phyloP scores from a whole-genome alignment of 1,140 invertebrate genomes.

The Hycleus cichorii region DNA sequence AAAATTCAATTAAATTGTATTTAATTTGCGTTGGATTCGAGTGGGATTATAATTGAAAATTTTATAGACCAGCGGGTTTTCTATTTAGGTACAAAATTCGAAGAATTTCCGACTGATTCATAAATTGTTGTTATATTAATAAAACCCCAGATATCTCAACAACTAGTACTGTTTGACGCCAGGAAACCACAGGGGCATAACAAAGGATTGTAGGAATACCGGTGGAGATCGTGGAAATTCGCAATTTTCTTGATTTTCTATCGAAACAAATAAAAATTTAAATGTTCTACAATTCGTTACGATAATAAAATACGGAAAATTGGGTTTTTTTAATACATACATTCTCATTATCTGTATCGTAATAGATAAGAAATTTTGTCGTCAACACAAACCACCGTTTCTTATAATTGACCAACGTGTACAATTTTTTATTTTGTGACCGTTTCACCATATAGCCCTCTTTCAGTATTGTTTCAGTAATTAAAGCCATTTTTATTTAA shows the following conservation, averaged over 20 bases:
- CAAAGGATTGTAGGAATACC: background rate
- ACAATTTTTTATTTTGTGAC: constrained; percentile 80
- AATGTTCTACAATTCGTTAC: too few relatives aligned
- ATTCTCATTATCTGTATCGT: constrained; percentile 67
- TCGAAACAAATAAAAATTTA: too few relatives aligned
- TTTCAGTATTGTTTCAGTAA: constrained; percentile 22
- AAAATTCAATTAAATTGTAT: too few relatives aligned
- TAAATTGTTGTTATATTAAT: background rate
- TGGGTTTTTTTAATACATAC: constrained; percentile 44
- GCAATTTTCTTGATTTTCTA: too few relatives aligned
- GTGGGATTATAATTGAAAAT: too few relatives aligned
- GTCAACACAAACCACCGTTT: constrained; percentile 78
- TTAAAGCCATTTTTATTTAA: too few relatives aligned
- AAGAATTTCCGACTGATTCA: too few relatives aligned
- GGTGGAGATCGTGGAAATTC: background rate
- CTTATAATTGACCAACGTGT: constrained; percentile 77
- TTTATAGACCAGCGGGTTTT: too few relatives aligned
- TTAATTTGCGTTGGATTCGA: too few relatives aligned
- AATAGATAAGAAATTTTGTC: constrained; percentile 65
- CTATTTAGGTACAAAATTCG: too few relatives aligned
- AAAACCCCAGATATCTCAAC: background rate
- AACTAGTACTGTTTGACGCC: background rate
- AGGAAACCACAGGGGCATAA: too few relatives aligned
- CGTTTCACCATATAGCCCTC: constrained; percentile 76
- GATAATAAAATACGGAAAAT: too few relatives aligned